Evolutionary conservation across 2,797 vertebrate genomes (phyloP).

Genomic region (Lutjanus campechanus): DNA sequence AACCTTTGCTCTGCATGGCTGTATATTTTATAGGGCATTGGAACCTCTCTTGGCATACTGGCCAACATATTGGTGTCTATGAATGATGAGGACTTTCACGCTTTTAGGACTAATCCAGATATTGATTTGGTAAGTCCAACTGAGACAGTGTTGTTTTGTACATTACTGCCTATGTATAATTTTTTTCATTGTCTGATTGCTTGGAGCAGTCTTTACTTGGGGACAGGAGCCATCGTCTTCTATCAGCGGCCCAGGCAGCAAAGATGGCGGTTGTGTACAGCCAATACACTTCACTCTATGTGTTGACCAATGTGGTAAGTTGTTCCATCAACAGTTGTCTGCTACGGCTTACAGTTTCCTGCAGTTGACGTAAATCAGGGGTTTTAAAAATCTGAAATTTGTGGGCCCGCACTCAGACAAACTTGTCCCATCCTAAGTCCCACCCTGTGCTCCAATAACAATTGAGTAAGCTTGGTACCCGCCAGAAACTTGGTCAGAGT

Average conservation of each 20-base stretch:
- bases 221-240: slow-evolving; percentile 87
- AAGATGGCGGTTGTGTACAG: slow-evolving; percentile 92
- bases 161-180: not conserved
- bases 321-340: not conserved
- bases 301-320: slow-evolving; percentile 92
- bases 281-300: slow-evolving; percentile 93
- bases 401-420: too few relatives aligned
- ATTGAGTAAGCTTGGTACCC: too few relatives aligned
- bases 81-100: slow-evolving; percentile 90
- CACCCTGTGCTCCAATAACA: too few relatives aligned
- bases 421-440: too few relatives aligned
- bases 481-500: too few relatives aligned
- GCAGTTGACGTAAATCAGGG: not conserved
- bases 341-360: not conserved
- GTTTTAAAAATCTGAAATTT: not conserved
- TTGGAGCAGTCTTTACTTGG: slow-evolving; percentile 84
- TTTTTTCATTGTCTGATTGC: not conserved
- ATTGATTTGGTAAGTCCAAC: slow-evolving; percentile 84
- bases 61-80: slow-evolving; percentile 94
- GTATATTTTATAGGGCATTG: slow-evolving; percentile 89
- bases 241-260: slow-evolving; percentile 92
- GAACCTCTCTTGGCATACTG: slow-evolving; percentile 92
- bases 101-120: slow-evolving; percentile 84
- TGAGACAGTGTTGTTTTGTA: not conserved
- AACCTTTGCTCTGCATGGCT: slow-evolving; percentile 21